A percentile compares a stretch with the other conserved stretches of the same genome.
These are phyloP conservation scores for Limosa lapponica DNA, from an alignment of 2,797 vertebrate genomes.

Conservation along the genomic window DNA sequence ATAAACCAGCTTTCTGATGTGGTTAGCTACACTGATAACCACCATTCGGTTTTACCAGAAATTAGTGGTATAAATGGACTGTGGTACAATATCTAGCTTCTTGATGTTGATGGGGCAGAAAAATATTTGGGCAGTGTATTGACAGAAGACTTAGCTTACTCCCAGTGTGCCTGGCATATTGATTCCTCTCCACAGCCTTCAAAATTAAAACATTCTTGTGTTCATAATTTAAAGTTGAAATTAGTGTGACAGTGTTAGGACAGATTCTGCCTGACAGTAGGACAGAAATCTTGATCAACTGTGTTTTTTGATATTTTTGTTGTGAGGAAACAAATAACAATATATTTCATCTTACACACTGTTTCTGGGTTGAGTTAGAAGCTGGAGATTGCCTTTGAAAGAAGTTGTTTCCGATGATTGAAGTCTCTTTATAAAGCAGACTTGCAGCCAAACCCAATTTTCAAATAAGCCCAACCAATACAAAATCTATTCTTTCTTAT, in stretches of 20 bases:
- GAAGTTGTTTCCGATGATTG: neutral
- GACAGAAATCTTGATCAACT: neutral
- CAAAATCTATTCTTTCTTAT: neutral
- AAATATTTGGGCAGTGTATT: neutral
- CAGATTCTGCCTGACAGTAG: neutral
- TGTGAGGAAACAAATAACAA: neutral
- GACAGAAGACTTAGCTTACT: neutral
- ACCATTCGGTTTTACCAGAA: neutral
- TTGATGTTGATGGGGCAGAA: neutral
- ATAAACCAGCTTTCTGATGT: neutral
- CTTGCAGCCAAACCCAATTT: neutral
- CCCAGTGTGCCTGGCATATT: neutral
- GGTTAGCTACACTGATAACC: neutral
- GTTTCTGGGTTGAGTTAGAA: neutral
- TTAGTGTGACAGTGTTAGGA: neutral
- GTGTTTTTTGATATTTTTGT: neutral
- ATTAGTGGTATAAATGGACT: neutral
- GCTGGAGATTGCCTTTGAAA: neutral
- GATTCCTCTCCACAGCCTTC: neutral
- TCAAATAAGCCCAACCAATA: neutral
- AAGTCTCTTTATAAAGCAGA: neutral
- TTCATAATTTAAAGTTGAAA: neutral
- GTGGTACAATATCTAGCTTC: neutral
- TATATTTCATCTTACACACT: neutral
- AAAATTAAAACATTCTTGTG: neutral